Evolutionary conservation across 2,113 vertebrate genomes (phyloP).

Genomic region (Chionis minor): DNA sequence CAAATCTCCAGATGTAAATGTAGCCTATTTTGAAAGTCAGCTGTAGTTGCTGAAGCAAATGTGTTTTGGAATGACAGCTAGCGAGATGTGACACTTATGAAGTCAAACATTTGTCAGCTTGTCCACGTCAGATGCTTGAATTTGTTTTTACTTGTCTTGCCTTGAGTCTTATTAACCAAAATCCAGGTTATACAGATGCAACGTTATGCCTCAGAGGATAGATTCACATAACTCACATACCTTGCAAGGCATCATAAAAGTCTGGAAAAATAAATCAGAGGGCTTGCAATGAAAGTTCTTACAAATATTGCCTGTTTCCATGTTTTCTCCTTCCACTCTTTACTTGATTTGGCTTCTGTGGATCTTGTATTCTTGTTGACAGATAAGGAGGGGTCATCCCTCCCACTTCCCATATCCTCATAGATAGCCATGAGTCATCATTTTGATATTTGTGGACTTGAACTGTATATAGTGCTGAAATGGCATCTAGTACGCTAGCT

Average conservation of each 20-base stretch:
- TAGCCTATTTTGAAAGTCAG: background rate
- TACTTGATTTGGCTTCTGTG: background rate
- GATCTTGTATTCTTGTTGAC: background rate
- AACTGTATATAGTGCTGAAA: background rate
- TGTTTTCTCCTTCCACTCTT: background rate
- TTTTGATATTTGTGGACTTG: background rate
- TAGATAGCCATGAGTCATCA: background rate
- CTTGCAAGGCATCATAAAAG: background rate
- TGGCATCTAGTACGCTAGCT: background rate
- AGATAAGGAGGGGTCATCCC: background rate
- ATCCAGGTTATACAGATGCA: background rate
- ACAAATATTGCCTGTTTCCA: background rate
- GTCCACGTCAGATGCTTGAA: constrained; percentile 11
- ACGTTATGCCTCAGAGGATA: background rate
- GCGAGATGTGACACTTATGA: background rate
- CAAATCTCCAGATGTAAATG: background rate
- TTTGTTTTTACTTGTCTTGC: constrained; percentile 18
- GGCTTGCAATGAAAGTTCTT: background rate
- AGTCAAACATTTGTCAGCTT: constrained; percentile 43
- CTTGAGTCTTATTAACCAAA: background rate
- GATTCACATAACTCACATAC: background rate
- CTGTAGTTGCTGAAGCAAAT: background rate
- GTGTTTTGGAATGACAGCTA: background rate
- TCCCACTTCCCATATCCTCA: background rate
- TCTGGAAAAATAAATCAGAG: background rate